Conservation (phyloP, 2,888 invertebrate genomes). For the Sphecodes monilicornis region DNA sequence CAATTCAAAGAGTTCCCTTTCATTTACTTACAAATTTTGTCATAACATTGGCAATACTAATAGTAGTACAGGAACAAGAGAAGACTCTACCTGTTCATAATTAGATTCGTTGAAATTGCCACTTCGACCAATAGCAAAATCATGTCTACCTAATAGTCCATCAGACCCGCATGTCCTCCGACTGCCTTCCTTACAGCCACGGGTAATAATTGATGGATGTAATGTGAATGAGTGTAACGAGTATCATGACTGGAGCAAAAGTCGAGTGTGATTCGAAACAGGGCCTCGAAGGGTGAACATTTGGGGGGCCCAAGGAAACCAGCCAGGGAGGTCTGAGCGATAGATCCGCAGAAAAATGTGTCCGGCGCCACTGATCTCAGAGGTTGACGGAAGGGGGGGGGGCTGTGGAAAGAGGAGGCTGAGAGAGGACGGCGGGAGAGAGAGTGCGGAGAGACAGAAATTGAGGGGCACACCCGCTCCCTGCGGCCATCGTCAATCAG, state of each 20-base stretch:
- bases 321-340: background rate
- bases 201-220: background rate
- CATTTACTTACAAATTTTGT: no score
- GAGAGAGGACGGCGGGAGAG: conserved; percentile 37
- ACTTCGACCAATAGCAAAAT: background rate
- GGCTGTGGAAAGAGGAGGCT: conserved; percentile 10
- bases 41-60: no score
- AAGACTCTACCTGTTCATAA: background rate
- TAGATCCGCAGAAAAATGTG: conserved; percentile 24
- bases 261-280: background rate
- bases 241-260: background rate
- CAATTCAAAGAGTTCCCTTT: no score
- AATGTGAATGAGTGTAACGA: background rate
- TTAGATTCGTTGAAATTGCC: background rate
- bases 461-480: conserved; percentile 73
- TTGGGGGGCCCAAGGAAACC: background rate
- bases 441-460: conserved; percentile 64
- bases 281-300: background rate
- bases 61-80: background rate
- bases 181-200: background rate
- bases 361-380: conserved; percentile 42
- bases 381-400: conserved; percentile 37
- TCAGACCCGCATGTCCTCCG: background rate
- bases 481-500: conserved; percentile 83
- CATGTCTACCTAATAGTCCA: background rate